These are phyloP conservation scores for Malacosoma neustria DNA, from an alignment of 2,888 invertebrate species.

Conservation along the genomic window DNA sequence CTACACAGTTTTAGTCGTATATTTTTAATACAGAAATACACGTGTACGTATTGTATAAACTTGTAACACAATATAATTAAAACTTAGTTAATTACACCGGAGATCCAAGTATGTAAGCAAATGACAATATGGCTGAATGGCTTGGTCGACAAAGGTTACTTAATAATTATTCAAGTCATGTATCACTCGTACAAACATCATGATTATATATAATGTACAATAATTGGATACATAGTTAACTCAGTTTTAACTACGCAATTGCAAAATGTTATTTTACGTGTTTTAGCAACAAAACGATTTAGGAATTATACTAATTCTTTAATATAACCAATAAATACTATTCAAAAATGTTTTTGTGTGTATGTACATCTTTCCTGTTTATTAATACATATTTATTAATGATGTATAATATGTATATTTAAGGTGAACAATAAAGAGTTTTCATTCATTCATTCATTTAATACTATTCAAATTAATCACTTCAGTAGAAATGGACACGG, in stretches of 20 bases:
- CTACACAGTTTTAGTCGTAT: too few species aligned
- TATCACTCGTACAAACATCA: constrained; percentile 16
- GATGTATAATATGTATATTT: too few species aligned
- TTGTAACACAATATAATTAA: constrained; percentile 17
- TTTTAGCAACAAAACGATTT: too few species aligned
- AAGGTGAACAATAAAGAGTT: too few species aligned
- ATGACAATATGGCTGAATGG: constrained; percentile 24
- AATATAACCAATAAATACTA: too few species aligned
- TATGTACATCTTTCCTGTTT: too few species aligned
- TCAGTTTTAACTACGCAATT: constrained; percentile 25
- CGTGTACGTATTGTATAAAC: constrained; percentile 11
- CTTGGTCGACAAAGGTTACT: constrained; percentile 22
- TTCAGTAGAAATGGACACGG: too few species aligned
- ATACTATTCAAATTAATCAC: too few species aligned
- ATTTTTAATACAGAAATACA: constrained; percentile 14
- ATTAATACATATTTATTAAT: too few species aligned
- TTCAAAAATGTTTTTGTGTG: too few species aligned
- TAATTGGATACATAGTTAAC: constrained; percentile 35
- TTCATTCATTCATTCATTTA: too few species aligned
- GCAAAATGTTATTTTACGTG: not conserved
- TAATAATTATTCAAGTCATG: constrained; percentile 18
- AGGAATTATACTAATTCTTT: too few species aligned
- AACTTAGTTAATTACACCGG: constrained; percentile 27
- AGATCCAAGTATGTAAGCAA: constrained; percentile 20
- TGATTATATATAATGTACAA: constrained; percentile 26